Percentiles rank a stretch among this genome's conserved stretches.
These are phyloP conservation scores for Pyrochroa serraticornis DNA, from an alignment of 2,888 invertebrate genomes.

Conservation along the genomic window DNA sequence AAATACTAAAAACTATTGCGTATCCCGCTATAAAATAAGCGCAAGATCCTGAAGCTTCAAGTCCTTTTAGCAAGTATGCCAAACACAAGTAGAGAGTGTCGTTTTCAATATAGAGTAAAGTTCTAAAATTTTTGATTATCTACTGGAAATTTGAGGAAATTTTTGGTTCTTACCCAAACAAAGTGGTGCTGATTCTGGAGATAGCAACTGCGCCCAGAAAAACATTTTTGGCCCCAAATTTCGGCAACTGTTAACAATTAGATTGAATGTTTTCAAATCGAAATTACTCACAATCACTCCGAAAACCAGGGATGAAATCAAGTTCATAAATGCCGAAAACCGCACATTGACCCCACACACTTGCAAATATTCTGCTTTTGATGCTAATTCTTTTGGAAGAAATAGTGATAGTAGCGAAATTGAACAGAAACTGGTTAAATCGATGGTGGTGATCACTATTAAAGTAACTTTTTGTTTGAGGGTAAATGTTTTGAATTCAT, in stretches of 20 bases:
- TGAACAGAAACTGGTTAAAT: conserved; percentile 23
- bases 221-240: conserved; percentile 7
- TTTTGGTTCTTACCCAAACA: conserved; percentile 17
- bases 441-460: conserved; percentile 7
- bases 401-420: conserved; percentile 14
- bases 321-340: conserved; percentile 2
- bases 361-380: conserved; percentile 5
- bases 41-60: conserved; percentile 15
- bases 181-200: conserved; percentile 7
- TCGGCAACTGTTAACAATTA: conserved; percentile 15
- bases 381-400: conserved; percentile 14
- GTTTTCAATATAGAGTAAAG: conserved; percentile 4
- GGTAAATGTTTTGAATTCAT: conserved; percentile 3
- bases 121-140: conserved; percentile 2
- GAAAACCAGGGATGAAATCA: conserved; percentile 11
- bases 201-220: conserved; percentile 5
- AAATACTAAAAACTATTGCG: conserved; percentile 13
- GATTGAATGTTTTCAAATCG: background rate
- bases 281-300: conserved; percentile 15
- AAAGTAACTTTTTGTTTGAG: conserved; percentile 8
- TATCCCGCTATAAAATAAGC: conserved; percentile 24
- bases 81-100: conserved; percentile 2
- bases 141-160: conserved; percentile 1
- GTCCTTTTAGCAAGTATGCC: conserved; percentile 8
- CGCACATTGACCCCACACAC: conserved; percentile 1